Base-by-base conservation (phyloP, 2,888 invertebrate genomes). In the Polia nebulosa region DNA sequence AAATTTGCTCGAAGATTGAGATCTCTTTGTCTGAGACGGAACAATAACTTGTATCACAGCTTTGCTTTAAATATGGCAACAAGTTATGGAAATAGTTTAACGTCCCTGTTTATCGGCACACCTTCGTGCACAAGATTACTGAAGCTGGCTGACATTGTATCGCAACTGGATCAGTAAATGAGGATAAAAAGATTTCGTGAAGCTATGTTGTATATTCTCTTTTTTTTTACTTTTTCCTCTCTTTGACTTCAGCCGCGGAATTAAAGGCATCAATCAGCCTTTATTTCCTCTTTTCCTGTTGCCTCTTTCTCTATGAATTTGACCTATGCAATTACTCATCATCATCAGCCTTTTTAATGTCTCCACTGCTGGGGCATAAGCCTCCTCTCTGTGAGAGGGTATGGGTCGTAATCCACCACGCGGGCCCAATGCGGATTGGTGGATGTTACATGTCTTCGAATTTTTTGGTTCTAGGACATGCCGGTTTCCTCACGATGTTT, bases 11-110 rank as follows among this genome's bases (percentile, higher is more conserved):
- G 65, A 39, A 68, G 81, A 81, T 83, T 74, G 45, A 68, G 69
- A 81, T 80, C 72, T 77, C 83, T 82, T 80, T 84, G 80, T 84
- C 61, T 49, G 36, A 27, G 44, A 36, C 49, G 56, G 68, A 74
- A 83, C 85, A 83, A 84, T 84, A 74, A 81, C 76, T 68, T 82
- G 76, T 84, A 74, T 72, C 60, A 68, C 56, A 60, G 59, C 65
- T 59, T 47, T 34, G 27, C 4, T 75, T 75, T 76, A 64, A 74
- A 82, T 83, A 84, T 58, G 72, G 76, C 58, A 72, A 68, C 72
- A 56, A 72, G 78, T 72, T 72, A 3, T 76, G 44, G 62, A 51
- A 13, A 55, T 70, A 52, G 22, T 11, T 49, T 20, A 20, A 32
- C 60, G 36, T 29, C 39, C 29, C 22, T 27, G 45, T 27, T 17